A percentile compares a stretch with the other conserved stretches of the same genome.
These are phyloP conservation scores for Vulpes ferrilata DNA, from an alignment of 2,113 vertebrate species.

Conservation along the genomic window DNA sequence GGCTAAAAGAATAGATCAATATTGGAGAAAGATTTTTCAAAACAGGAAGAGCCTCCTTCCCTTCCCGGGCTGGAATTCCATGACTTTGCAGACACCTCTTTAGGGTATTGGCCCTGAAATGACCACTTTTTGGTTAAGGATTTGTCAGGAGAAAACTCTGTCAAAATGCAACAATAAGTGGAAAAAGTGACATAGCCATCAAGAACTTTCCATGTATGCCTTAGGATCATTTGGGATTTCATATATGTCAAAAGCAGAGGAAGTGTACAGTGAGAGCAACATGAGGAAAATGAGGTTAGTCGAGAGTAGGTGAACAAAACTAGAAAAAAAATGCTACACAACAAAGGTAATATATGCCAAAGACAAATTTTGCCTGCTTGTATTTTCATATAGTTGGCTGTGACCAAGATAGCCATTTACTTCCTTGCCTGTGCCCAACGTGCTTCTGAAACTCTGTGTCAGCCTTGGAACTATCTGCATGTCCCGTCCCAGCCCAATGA, in stretches of 20 bases:
- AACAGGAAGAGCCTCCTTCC: background rate
- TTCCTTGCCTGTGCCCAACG: background rate
- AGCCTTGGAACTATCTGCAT: background rate
- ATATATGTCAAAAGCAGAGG: background rate
- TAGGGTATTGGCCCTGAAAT: background rate
- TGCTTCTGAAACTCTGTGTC: conserved; percentile 51
- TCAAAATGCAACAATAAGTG: background rate
- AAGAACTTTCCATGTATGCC: background rate
- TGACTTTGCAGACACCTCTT: background rate
- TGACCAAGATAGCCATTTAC: background rate
- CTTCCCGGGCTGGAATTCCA: background rate
- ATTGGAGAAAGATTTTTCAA: conserved; percentile 31
- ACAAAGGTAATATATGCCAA: background rate
- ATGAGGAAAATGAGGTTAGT: background rate
- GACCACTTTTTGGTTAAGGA: background rate
- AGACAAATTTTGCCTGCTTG: background rate
- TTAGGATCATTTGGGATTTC: background rate
- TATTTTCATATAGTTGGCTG: background rate
- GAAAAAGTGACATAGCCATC: background rate
- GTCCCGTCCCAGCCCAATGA: background rate
- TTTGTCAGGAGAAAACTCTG: background rate
- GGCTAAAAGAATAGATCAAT: background rate
- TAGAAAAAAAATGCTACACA: background rate
- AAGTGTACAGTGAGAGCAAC: background rate
- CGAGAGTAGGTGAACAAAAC: background rate